Conservation (phyloP, 2,888 invertebrate genomes). For the Hypena proboscidalis region DNA sequence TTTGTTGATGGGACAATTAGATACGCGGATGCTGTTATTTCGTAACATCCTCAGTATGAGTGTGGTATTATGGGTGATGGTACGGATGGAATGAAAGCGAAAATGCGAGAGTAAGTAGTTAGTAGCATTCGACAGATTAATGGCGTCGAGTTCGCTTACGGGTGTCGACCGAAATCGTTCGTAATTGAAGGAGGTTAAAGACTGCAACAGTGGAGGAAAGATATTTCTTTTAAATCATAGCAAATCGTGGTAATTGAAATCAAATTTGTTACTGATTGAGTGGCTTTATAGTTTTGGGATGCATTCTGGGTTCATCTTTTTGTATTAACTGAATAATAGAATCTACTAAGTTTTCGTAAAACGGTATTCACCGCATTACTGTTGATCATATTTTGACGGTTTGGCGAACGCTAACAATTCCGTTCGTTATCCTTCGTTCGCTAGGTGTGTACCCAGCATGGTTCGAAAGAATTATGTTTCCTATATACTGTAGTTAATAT, state of each 20-base stretch:
- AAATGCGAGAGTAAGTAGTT: conserved; percentile 47
- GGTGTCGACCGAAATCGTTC: conserved; percentile 16
- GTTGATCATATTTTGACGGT: too few relatives aligned
- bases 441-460: too few relatives aligned
- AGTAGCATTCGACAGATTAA: conserved; percentile 39
- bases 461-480: too few relatives aligned
- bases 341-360: too few relatives aligned
- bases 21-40: conserved; percentile 70
- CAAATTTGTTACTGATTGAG: too few relatives aligned
- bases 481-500: too few relatives aligned
- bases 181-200: conserved; percentile 11
- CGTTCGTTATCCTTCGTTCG: too few relatives aligned
- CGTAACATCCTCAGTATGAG: conserved; percentile 61
- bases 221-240: neutral
- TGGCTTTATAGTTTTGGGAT: too few relatives aligned
- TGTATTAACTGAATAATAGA: too few relatives aligned
- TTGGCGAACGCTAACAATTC: too few relatives aligned
- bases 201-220: neutral
- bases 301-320: too few relatives aligned
- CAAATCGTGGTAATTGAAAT: neutral
- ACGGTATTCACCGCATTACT: too few relatives aligned
- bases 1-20: conserved; percentile 60
- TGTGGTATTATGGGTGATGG: conserved; percentile 64
- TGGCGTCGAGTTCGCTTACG: conserved; percentile 36
- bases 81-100: conserved; percentile 56